A percentile compares a stretch with the other conserved stretches of the same genome.
These are phyloP conservation scores for Netelia fuscicornis DNA, from an alignment of 2,888 invertebrate genomes.

Conservation along the genomic window DNA sequence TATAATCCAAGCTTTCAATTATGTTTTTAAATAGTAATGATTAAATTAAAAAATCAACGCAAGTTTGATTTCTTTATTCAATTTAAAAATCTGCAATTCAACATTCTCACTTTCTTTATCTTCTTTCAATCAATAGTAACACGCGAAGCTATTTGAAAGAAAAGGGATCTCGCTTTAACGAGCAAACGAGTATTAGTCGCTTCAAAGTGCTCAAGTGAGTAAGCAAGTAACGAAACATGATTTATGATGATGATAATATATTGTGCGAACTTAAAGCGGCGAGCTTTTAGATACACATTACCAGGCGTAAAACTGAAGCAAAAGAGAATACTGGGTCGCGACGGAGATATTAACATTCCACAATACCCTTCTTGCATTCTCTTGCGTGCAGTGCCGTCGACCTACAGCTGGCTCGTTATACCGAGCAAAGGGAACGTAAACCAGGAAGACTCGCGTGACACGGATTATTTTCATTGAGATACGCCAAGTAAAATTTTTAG, in stretches of 20 bases:
- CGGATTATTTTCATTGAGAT: constrained; percentile 14
- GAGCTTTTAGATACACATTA: constrained; percentile 28
- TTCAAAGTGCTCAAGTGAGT: background rate
- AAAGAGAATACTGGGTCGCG: constrained; percentile 79
- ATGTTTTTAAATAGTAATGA: too few species aligned
- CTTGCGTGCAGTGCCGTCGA: constrained; percentile 78
- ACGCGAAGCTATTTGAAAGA: too few species aligned
- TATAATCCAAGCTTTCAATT: too few species aligned
- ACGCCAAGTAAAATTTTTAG: background rate
- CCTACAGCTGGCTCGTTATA: constrained; percentile 67
- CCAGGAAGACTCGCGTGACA: background rate
- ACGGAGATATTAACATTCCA: constrained; percentile 80
- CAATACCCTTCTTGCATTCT: constrained; percentile 77
- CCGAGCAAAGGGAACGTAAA: constrained; percentile 4
- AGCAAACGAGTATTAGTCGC: background rate
- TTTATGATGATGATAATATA: background rate
- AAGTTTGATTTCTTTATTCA: too few species aligned
- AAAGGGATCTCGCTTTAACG: background rate
- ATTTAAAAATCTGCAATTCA: too few species aligned
- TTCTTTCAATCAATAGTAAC: too few species aligned
- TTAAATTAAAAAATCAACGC: too few species aligned
- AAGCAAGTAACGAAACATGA: too few species aligned
- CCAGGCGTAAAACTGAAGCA: constrained; percentile 54
- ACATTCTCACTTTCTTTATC: too few species aligned
- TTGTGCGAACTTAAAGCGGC: constrained; percentile 67